A percentile compares a stretch with the other conserved stretches of the same genome.
Conservation (phyloP, 2,797 vertebrate species). For the Myoxocephalus aenaeus region DNA sequence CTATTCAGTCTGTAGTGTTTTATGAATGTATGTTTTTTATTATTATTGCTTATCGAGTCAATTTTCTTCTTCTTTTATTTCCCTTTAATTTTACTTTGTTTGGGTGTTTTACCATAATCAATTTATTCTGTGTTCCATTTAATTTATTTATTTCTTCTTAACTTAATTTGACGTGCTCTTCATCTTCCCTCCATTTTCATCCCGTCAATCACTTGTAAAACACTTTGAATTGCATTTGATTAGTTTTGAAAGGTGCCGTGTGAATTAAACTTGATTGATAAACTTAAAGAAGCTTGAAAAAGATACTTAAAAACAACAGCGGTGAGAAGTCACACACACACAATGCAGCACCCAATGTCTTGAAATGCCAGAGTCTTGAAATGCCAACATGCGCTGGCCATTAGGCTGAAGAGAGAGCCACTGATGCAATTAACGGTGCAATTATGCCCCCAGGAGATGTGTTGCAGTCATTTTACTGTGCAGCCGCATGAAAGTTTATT, state of each 20-base stretch:
- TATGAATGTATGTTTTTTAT: no score
- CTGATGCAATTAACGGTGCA: conserved; percentile 4
- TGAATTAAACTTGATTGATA: background rate
- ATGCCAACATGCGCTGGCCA: conserved; percentile 25
- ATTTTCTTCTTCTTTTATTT: background rate
- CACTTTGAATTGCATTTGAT: background rate
- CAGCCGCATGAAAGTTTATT: conserved; percentile 10
- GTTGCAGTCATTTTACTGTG: conserved; percentile 13
- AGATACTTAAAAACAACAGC: background rate
- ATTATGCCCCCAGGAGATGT: conserved; percentile 18
- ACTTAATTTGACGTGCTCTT: background rate
- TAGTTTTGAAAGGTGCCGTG: background rate
- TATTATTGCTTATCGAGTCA: no score
- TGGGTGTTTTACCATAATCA: background rate
- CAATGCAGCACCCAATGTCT: background rate
- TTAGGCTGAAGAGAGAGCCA: conserved; percentile 26
- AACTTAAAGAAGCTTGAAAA: background rate
- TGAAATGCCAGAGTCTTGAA: conserved; percentile 36
- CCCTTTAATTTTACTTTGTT: background rate
- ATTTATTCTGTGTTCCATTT: background rate
- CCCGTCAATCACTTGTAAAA: background rate
- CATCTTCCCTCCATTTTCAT: background rate
- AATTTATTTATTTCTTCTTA: background rate
- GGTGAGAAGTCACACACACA: background rate
- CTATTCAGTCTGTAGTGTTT: no score